These are phyloP conservation scores for Endotricha flammealis DNA, from an alignment of 2,888 invertebrate genomes.

Conservation along the genomic window DNA sequence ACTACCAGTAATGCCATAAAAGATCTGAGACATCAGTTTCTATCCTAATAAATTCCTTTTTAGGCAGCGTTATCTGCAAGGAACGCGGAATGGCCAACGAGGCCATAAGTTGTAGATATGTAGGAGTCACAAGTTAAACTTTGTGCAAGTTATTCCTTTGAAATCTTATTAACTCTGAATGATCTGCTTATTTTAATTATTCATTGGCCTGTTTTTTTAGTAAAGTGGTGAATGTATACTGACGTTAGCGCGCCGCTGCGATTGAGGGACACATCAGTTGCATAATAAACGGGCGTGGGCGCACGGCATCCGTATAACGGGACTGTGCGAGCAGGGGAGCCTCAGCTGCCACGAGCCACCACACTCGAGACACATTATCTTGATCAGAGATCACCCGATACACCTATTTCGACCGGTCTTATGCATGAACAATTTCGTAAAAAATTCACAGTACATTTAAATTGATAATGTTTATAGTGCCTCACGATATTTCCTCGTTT, in stretches of 20 bases:
- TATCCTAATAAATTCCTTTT: too few relatives aligned
- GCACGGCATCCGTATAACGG: slow-evolving; percentile 67
- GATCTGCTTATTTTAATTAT: too few relatives aligned
- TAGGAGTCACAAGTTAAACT: too few relatives aligned
- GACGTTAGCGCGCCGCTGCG: slow-evolving; percentile 16
- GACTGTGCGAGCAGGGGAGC: slow-evolving; percentile 41
- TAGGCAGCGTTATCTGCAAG: too few relatives aligned
- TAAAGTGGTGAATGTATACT: too few relatives aligned
- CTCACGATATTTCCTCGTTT: slow-evolving; percentile 49
- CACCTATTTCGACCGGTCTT: slow-evolving; percentile 41
- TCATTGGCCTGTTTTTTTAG: too few relatives aligned
- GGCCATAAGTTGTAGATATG: too few relatives aligned
- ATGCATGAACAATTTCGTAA: slow-evolving; percentile 40
- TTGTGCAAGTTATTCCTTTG: too few relatives aligned
- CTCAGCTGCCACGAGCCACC: slow-evolving; percentile 29
- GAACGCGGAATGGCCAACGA: too few relatives aligned
- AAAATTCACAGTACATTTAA: slow-evolving; percentile 25
- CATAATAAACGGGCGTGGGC: slow-evolving; percentile 68
- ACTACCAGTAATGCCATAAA: too few relatives aligned
- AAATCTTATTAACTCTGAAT: too few relatives aligned
- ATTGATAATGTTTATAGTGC: slow-evolving; percentile 25
- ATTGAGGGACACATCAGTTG: slow-evolving; percentile 55
- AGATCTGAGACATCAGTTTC: too few relatives aligned
- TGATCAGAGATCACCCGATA: slow-evolving; percentile 29
- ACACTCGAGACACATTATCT: slow-evolving; percentile 36